Percentiles rank a stretch among this genome's conserved stretches.
Conservation (phyloP, 2,888 invertebrate genomes). For the Sphinx pinastri region DNA sequence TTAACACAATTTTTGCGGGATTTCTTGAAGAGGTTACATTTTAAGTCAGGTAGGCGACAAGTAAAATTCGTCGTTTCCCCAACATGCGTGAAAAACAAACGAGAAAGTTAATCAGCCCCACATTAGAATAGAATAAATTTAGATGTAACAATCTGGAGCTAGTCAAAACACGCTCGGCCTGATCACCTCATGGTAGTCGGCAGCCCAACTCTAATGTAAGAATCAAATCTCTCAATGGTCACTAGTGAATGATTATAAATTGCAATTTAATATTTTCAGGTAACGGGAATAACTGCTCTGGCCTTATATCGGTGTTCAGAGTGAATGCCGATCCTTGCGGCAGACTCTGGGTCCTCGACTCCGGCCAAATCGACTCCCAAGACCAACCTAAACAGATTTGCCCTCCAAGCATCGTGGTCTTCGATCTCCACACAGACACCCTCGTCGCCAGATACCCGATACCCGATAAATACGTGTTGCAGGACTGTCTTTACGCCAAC, state of each 20-base stretch:
- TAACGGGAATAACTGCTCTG: conserved; percentile 80
- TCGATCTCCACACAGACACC: conserved; percentile 87
- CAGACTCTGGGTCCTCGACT: conserved; percentile 91
- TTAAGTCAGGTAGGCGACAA: no score
- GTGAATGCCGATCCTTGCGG: conserved; percentile 89
- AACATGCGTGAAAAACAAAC: no score
- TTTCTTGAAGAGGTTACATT: no score
- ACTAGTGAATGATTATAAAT: neutral
- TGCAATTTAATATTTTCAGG: conserved; percentile 41
- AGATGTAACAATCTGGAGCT: no score
- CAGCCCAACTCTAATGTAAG: no score
- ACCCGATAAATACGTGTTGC: conserved; percentile 86
- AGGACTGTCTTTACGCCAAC: conserved; percentile 87
- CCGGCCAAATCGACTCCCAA: conserved; percentile 89
- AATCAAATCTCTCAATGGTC: no score
- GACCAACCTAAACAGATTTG: conserved; percentile 87
- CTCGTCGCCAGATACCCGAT: conserved; percentile 86
- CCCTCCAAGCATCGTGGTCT: conserved; percentile 89
- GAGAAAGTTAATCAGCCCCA: no score
- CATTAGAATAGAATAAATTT: no score
- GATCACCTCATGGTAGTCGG: no score
- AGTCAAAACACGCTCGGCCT: no score
- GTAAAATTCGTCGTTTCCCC: no score
- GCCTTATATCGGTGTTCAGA: conserved; percentile 90
- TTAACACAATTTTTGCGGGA: no score